Conservation (phyloP, 1,140 invertebrate species). For the Bombus huntii region DNA sequence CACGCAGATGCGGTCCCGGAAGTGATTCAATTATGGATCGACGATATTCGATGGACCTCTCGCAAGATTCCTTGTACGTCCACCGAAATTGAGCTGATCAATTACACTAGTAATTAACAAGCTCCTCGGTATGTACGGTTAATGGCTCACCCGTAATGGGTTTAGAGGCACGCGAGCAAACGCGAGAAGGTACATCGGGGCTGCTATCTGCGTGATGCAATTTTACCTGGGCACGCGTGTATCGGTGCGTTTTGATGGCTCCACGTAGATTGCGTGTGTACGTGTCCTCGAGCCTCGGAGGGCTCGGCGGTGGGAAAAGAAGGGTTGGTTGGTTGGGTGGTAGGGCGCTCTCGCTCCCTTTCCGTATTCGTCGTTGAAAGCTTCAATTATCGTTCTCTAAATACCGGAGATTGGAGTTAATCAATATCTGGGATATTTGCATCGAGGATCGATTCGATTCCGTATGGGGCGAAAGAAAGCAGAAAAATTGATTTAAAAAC, state of each 20-base stretch:
- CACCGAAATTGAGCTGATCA: constrained; percentile 59
- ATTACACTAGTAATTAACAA: constrained; percentile 59
- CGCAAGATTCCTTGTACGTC: constrained; percentile 44
- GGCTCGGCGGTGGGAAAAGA: too few species aligned
- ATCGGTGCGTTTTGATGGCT: neutral
- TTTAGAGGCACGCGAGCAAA: constrained; percentile 12
- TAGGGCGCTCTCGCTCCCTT: neutral
- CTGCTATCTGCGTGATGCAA: constrained; percentile 11
- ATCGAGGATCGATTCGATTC: neutral
- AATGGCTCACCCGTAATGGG: constrained; percentile 56
- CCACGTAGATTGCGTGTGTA: neutral
- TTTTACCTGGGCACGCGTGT: constrained; percentile 15
- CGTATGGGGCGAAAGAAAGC: too few species aligned
- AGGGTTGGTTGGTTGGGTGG: too few species aligned
- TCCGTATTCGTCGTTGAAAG: neutral
- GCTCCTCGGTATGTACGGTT: constrained; percentile 45
- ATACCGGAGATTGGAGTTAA: constrained; percentile 13
- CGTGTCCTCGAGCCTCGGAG: neutral
- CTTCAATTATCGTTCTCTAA: constrained; percentile 18
- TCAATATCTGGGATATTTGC: constrained; percentile 10
- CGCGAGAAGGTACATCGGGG: constrained; percentile 1
- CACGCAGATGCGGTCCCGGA: constrained; percentile 13
- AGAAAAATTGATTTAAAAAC: neutral
- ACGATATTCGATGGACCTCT: constrained; percentile 12
- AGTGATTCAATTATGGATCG: constrained; percentile 40